These are phyloP conservation scores for Taenioides sp. DNA, from an alignment of 2,797 vertebrate species.

Conservation along the genomic window DNA sequence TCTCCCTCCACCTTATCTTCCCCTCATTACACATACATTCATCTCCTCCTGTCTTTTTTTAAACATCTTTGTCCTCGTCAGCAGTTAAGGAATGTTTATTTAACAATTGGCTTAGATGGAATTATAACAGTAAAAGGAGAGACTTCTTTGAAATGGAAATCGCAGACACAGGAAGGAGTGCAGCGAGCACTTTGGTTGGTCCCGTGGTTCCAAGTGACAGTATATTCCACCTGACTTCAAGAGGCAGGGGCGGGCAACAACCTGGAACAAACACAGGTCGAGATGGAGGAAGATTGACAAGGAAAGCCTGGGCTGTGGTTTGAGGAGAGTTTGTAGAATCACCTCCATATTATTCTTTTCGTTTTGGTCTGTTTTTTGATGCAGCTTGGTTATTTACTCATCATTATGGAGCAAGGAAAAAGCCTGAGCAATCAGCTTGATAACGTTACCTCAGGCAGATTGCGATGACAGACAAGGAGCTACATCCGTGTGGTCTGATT, in stretches of 20 bases:
- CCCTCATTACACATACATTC: slow-evolving; percentile 68
- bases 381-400: slow-evolving; percentile 68
- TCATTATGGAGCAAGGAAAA: slow-evolving; percentile 70
- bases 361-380: slow-evolving; percentile 63
- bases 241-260: slow-evolving; percentile 44
- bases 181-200: slow-evolving; percentile 27
- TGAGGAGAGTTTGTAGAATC: slow-evolving; percentile 60
- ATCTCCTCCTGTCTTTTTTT: slow-evolving; percentile 54
- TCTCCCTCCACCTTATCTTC: slow-evolving; percentile 58
- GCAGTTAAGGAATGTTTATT: slow-evolving; percentile 75
- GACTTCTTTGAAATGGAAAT: slow-evolving; percentile 76
- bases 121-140: slow-evolving; percentile 68
- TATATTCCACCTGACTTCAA: slow-evolving; percentile 52
- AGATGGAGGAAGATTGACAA: slow-evolving; percentile 54
- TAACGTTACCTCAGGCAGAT: slow-evolving; percentile 60
- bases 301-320: slow-evolving; percentile 37
- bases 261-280: slow-evolving; percentile 57
- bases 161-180: slow-evolving; percentile 42
- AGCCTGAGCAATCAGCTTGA: slow-evolving; percentile 64
- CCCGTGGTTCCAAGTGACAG: slow-evolving; percentile 60
- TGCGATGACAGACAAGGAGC: slow-evolving; percentile 43
- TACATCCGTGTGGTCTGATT: slow-evolving; percentile 33
- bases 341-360: slow-evolving; percentile 45
- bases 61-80: slow-evolving; percentile 76
- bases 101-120: slow-evolving; percentile 76